Conservation (phyloP, 2,113 vertebrate genomes). For the Uropsilus gracilis region DNA sequence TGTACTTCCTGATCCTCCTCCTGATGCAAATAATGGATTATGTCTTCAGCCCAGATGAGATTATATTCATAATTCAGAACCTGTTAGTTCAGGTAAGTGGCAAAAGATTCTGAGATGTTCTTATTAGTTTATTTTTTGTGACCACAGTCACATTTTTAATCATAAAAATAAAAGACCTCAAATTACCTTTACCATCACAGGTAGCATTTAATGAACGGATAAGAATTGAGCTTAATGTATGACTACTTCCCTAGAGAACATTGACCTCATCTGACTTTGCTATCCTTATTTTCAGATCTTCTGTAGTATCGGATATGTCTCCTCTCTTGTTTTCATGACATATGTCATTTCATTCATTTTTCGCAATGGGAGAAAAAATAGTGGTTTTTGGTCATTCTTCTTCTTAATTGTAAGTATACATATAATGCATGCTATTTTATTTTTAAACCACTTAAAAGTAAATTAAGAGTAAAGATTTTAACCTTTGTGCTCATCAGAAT, state of each 20-base stretch:
- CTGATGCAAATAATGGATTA: slow-evolving; percentile 79
- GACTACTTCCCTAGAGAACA: background rate
- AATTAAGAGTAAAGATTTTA: background rate
- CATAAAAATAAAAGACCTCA: background rate
- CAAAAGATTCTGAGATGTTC: background rate
- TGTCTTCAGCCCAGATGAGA: background rate
- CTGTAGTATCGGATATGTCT: slow-evolving; percentile 72
- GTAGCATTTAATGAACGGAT: background rate
- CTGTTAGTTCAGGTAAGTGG: slow-evolving; percentile 66
- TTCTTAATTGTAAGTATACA: slow-evolving; percentile 80
- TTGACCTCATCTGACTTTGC: background rate
- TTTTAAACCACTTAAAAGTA: slow-evolving; percentile 1
- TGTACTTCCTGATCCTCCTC: slow-evolving; percentile 85
- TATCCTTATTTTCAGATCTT: slow-evolving; percentile 60
- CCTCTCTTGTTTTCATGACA: slow-evolving; percentile 81
- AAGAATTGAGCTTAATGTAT: background rate
- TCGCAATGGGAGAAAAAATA: slow-evolving; percentile 68
- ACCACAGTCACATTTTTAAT: background rate
- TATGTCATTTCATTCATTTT: slow-evolving; percentile 82
- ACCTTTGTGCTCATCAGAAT: background rate
- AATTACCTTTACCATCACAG: background rate
- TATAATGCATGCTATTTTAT: background rate
- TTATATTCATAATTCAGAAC: slow-evolving; percentile 41
- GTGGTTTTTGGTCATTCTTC: slow-evolving; percentile 80
- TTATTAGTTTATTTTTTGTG: background rate